Percentiles rank a stretch among this genome's conserved stretches.
These are phyloP conservation scores for Bovichtus diacanthus DNA, from an alignment of 2,797 vertebrate genomes.

Conservation along the genomic window DNA sequence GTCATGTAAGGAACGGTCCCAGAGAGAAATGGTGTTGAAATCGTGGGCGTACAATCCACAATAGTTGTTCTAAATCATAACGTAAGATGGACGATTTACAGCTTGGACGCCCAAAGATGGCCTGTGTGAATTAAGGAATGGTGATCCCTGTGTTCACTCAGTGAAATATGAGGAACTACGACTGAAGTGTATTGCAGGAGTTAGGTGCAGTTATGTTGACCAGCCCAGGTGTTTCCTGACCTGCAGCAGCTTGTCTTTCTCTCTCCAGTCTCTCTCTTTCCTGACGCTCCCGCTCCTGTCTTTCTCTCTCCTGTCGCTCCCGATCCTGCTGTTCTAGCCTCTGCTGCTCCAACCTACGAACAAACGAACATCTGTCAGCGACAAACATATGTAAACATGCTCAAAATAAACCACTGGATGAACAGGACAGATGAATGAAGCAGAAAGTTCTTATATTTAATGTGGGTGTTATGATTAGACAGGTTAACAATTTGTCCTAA, in stretches of 20 bases:
- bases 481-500: no score
- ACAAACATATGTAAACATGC: background rate
- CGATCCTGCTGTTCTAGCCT: conserved; percentile 78
- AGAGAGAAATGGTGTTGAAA: background rate
- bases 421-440: background rate
- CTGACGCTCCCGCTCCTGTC: conserved; percentile 74
- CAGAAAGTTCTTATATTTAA: background rate
- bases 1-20: background rate
- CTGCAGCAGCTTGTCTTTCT: conserved; percentile 82
- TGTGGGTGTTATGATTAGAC: background rate
- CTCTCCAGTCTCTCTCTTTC: conserved; percentile 80
- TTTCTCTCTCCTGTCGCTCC: conserved; percentile 77
- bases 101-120: no score
- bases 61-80: background rate
- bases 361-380: conserved; percentile 38
- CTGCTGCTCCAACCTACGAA: conserved; percentile 82
- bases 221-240: conserved; percentile 71
- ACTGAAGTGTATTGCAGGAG: background rate
- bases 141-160: background rate
- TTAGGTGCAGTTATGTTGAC: conserved; percentile 5
- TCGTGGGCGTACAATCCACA: background rate
- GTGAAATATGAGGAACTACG: background rate
- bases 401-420: conserved; percentile 8
- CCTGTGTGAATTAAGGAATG: no score
- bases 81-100: background rate